Conservation (phyloP, 2,797 vertebrate species). For the Ctenopoma kingsleyae region DNA sequence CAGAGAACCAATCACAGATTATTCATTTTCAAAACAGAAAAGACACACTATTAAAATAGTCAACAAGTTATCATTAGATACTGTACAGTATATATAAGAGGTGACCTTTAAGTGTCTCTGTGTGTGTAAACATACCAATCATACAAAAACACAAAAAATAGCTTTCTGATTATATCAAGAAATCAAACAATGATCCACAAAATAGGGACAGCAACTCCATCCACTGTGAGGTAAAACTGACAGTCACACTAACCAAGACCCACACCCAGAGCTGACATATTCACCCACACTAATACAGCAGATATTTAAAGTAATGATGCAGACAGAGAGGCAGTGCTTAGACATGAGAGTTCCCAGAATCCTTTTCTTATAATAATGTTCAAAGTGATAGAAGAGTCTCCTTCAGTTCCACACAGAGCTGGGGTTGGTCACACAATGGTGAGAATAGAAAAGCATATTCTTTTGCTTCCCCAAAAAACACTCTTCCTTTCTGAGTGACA, state of each 20-base stretch:
- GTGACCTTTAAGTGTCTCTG: no score
- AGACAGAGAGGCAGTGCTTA: neutral
- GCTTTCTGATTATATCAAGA: no score
- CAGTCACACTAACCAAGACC: neutral
- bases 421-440: neutral
- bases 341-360: neutral
- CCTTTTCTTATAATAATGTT: slow-evolving; percentile 11
- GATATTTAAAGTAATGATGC: slow-evolving; percentile 23
- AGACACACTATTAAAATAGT: neutral
- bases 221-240: slow-evolving; percentile 1
- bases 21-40: slow-evolving; percentile 9
- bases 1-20: neutral
- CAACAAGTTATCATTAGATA: no score
- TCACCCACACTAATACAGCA: slow-evolving; percentile 14
- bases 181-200: neutral
- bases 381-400: neutral
- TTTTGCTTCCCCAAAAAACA: slow-evolving; percentile 4
- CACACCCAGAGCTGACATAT: neutral
- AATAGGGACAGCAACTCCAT: neutral
- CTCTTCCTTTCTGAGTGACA: slow-evolving; percentile 14
- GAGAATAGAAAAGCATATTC: slow-evolving; percentile 11
- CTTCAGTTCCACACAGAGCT: neutral
- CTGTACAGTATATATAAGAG: neutral
- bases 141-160: no score
- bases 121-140: no score